Conservation (phyloP, 2,113 vertebrate genomes). For the Craseonycteris thonglongyai region DNA sequence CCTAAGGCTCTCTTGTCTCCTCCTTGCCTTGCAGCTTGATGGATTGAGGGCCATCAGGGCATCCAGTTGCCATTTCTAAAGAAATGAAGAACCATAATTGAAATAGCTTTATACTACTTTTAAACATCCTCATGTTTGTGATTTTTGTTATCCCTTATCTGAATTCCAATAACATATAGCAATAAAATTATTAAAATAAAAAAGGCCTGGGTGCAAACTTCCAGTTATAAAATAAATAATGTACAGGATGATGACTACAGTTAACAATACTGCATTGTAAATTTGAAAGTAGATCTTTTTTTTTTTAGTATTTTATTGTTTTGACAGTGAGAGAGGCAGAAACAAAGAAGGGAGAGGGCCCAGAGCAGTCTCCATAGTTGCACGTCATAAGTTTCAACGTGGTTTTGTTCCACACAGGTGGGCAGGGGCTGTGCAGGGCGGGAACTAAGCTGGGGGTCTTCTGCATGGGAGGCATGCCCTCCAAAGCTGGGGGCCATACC, state of each 20-base stretch:
- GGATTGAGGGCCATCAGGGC: not conserved
- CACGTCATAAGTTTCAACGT: too few relatives aligned
- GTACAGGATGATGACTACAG: not conserved
- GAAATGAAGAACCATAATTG: not conserved
- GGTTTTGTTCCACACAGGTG: too few relatives aligned
- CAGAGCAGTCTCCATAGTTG: too few relatives aligned
- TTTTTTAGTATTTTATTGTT: too few relatives aligned
- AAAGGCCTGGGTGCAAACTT: too few relatives aligned
- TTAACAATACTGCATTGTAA: not conserved
- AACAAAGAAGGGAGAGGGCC: too few relatives aligned
- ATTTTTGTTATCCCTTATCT: not conserved
- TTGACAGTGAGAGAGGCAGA: too few relatives aligned
- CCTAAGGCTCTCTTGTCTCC: not conserved
- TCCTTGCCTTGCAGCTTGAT: not conserved
- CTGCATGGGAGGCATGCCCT: too few relatives aligned
- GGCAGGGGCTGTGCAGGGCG: too few relatives aligned
- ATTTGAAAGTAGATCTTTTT: not conserved
- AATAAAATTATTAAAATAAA: constrained; percentile 16
- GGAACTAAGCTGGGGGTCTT: too few relatives aligned
- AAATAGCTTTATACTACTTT: constrained; percentile 2
- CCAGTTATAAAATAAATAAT: not conserved
- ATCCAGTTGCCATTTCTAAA: not conserved
- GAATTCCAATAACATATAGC: not conserved
- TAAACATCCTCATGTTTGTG: not conserved
- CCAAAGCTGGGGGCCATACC: too few relatives aligned